Base-by-base conservation (phyloP, 2,113 vertebrate species). In the Xiphorhynchus elegans region DNA sequence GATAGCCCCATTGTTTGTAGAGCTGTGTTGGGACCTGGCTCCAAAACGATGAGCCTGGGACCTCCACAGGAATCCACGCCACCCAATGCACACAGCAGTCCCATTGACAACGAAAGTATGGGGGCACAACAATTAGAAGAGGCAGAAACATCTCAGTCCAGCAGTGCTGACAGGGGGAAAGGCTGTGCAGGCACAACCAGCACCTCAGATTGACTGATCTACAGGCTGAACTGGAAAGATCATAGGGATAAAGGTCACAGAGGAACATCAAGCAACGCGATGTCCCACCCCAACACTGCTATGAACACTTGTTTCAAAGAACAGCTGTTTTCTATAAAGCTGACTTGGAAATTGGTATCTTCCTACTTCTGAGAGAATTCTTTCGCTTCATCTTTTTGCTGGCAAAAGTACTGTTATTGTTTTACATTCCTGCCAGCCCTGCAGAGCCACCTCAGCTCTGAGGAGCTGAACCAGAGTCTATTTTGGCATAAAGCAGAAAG, bases 401-500 rank as follows among this genome's bases (percentile, higher is more conserved):
- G 85, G 84, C 94, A 90, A 44, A 84, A 77, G 14, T 33, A 35
- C 10, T 93, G 37, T 96, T 96, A 83, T 86, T 96, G 56, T 80
- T 95, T 95, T 89, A 90, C 73, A 55, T 91, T 92, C 80, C 82
- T 95, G 77, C 42, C 67, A 89, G 76, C 19, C 80, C 93, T 79
- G 77, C 83, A 94, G 95, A 95, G 90, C 63, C 75, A 93, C 70
- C 74, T 95, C 80, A 80, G 50, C 0, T 0, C 40, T 28, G 31
- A 64, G 64, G 87, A 77, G 66, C 85, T 92, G 92, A 96, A 95
- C 42, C 2, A 1, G 49, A 84, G 95, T 96, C 87, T 97, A 77
- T 96, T 95, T 96, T 97, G 95, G 95, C 97, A 94, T 28, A 56
- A 95, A 86, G 50, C 81, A 94, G 74, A 95, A 96, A 87, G 69